These are phyloP conservation scores for Cirrhinus mrigala DNA, from an alignment of 2,797 vertebrate species.

Conservation along the genomic window DNA sequence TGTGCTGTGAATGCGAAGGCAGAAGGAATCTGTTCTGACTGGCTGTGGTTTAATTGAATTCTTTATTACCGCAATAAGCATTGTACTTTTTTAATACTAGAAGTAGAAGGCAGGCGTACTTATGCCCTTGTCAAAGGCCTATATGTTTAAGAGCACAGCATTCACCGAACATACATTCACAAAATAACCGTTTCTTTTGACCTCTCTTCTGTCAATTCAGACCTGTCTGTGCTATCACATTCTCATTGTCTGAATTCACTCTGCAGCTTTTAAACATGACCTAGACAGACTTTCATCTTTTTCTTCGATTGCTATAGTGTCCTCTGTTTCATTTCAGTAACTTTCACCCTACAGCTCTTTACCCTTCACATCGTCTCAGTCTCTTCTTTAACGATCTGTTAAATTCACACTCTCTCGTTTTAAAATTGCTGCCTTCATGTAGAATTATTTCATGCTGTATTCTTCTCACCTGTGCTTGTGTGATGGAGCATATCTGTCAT, in stretches of 20 bases:
- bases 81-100: background rate
- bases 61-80: background rate
- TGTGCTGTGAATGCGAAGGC: background rate
- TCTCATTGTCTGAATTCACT: conserved; percentile 20
- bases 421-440: background rate
- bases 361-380: background rate
- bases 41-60: background rate
- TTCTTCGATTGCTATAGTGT: conserved; percentile 22
- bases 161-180: conserved; percentile 4
- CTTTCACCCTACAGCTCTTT: background rate
- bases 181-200: background rate
- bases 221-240: background rate
- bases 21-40: background rate
- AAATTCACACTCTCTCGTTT: conserved; percentile 2
- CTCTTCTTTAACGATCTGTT: background rate
- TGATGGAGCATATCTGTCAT: conserved; percentile 42
- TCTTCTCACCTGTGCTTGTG: conserved; percentile 34
- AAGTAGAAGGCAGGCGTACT: background rate
- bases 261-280: conserved; percentile 7
- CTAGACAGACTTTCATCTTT: conserved; percentile 26
- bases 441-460: background rate
- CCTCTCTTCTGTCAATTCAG: background rate
- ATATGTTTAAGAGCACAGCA: background rate
- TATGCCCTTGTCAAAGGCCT: background rate
- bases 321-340: conserved; percentile 11